Evolutionary conservation across 2,113 vertebrate species (phyloP), one percentile per base, ranked within the genome.

Genomic region (Pseudolaguvia tuberculata): DNA sequence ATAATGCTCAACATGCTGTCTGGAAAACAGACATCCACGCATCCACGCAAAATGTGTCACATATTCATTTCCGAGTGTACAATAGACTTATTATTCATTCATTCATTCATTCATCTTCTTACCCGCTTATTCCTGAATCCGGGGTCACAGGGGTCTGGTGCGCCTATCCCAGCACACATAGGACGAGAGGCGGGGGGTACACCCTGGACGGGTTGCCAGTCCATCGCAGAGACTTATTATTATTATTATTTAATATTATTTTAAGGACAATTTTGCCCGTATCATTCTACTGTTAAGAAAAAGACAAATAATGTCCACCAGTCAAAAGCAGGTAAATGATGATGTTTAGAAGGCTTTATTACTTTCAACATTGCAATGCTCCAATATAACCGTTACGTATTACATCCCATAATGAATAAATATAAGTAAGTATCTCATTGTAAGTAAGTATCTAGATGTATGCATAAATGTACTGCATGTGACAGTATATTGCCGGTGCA

Each of bases 31-130:
- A 59, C 57, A 48, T 55, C 35, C 71, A 23, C 52, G 48, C 76
- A 81, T 76, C 76, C 78, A 73, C 72, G 48, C 61, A 81, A 67
- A 74, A 67, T 29, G 68, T 51, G 72, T 61, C 72, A 78, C 39
- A 17, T 70, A 21, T 53, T 61, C 31, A n/a, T 72, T 50, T 68
- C 68, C 51, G 48, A 56, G 70, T 73, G 29, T 70, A 71, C 65
- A 45, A 21, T 13, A 17, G 75, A 56, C 67, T 72, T 29, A 15
- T 27, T 11, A n/a, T n/a, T 48, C 57, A 39, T 55, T 77, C 6
- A 50, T 73, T 63, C 29, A 39, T n/a, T n/a, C n/a, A n/a, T n/a
- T n/a, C n/a, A n/a, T n/a, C n/a, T n/a, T n/a, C n/a, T n/a, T n/a
- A n/a, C n/a, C n/a, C n/a, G n/a, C n/a, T n/a, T n/a, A n/a, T n/a